phyloP scores from a whole-genome alignment of 2,797 vertebrate species.

The Falco concolor region DNA sequence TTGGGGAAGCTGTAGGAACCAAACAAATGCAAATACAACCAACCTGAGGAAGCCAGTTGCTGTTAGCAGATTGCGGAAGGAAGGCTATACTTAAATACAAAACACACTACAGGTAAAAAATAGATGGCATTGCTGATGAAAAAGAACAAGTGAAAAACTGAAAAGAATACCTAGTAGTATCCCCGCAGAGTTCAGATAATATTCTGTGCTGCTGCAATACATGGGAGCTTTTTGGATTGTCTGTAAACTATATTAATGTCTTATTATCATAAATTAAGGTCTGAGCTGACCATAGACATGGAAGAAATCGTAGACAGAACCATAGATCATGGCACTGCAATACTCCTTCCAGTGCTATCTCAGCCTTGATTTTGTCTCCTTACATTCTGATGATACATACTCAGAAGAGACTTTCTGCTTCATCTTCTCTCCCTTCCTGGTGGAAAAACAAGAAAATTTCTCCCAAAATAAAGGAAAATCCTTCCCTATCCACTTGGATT shows the following conservation, averaged over 20 bases:
- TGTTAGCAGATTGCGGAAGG: background rate
- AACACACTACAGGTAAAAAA: background rate
- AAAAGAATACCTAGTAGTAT: background rate
- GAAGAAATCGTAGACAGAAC: background rate
- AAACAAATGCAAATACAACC: background rate
- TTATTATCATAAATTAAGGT: background rate
- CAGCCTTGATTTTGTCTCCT: background rate
- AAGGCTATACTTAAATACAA: background rate
- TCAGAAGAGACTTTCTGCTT: background rate
- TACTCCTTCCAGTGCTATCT: background rate
- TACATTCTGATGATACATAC: background rate
- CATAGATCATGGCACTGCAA: background rate
- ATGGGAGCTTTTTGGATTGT: background rate
- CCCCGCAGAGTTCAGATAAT: background rate
- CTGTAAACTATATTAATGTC: background rate
- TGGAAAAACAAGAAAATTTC: background rate
- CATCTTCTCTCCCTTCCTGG: background rate
- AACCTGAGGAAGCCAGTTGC: background rate
- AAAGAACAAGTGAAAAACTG: background rate
- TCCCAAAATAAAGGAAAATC: background rate
- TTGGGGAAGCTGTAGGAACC: background rate
- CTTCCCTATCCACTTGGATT: background rate
- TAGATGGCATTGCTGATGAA: background rate
- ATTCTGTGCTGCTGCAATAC: background rate
- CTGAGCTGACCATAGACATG: background rate